These are phyloP conservation scores for Gymnothorax javanicus DNA, from an alignment of 2,797 vertebrate genomes.

Conservation along the genomic window DNA sequence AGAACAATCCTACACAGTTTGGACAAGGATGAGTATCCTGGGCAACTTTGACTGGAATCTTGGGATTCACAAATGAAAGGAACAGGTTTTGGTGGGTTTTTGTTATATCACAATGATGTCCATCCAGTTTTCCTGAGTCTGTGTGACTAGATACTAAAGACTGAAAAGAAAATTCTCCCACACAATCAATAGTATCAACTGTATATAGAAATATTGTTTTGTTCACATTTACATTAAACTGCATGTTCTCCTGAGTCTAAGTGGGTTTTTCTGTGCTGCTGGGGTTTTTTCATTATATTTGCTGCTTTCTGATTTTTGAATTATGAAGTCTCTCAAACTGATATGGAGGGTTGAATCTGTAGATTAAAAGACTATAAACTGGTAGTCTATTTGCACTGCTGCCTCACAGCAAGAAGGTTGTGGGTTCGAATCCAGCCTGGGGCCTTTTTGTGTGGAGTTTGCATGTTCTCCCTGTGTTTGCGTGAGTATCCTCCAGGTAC, in stretches of 20 bases:
- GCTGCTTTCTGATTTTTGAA: neutral
- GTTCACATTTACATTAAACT: neutral
- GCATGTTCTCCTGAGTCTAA: neutral
- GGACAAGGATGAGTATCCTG: neutral
- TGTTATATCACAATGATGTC: neutral
- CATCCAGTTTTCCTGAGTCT: neutral
- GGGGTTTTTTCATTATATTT: neutral
- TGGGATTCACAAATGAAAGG: neutral
- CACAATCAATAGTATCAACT: neutral
- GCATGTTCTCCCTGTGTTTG: too few relatives aligned
- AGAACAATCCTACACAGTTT: conserved; percentile 10
- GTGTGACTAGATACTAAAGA: neutral
- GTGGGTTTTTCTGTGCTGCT: neutral
- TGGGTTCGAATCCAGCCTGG: too few relatives aligned
- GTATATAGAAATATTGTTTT: neutral
- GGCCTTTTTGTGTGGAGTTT: too few relatives aligned
- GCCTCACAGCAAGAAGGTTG: too few relatives aligned
- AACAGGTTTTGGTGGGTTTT: neutral
- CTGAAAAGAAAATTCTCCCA: neutral
- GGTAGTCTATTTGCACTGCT: too few relatives aligned
- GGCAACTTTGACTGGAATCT: neutral
- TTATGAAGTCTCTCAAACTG: neutral
- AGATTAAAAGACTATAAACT: neutral
- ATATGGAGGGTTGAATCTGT: neutral
- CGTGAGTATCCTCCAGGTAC: too few relatives aligned